Evolutionary conservation across 2,797 vertebrate genomes (phyloP).

Genomic region (Phalanger gymnotis): DNA sequence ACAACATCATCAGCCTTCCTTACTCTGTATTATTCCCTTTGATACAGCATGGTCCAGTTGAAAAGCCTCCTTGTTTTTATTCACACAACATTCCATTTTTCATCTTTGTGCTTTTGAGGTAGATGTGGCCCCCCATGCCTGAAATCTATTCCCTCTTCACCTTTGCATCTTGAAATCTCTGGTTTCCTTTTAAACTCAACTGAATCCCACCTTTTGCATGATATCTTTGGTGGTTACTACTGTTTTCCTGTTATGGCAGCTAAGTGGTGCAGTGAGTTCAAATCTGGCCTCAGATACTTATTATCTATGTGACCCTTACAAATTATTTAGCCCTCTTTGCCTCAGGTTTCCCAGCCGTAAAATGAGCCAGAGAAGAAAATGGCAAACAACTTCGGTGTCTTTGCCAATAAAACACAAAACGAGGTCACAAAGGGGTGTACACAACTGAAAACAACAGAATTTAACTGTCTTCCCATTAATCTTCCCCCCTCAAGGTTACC

Average conservation of each 20-base stretch:
- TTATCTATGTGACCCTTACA: neutral
- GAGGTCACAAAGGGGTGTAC: no score
- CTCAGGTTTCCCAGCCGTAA: no score
- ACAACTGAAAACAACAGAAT: no score
- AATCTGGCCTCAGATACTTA: neutral
- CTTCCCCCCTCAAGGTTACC: no score
- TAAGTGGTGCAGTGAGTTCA: neutral
- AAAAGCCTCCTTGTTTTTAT: neutral
- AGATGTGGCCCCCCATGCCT: neutral
- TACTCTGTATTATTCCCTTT: neutral
- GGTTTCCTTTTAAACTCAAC: neutral
- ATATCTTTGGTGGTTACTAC: neutral
- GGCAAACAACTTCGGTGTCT: no score
- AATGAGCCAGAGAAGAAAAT: no score
- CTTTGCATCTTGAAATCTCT: neutral
- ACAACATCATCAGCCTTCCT: neutral
- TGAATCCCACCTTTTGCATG: neutral
- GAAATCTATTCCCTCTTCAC: neutral
- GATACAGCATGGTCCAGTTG: neutral
- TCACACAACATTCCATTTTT: neutral
- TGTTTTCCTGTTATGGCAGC: neutral
- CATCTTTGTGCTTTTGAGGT: neutral
- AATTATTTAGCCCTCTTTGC: neutral
- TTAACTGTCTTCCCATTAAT: no score
- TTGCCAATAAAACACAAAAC: no score